Evolutionary conservation across 2,888 invertebrate genomes (phyloP).

Genomic region (Polyommatus iphigenia): DNA sequence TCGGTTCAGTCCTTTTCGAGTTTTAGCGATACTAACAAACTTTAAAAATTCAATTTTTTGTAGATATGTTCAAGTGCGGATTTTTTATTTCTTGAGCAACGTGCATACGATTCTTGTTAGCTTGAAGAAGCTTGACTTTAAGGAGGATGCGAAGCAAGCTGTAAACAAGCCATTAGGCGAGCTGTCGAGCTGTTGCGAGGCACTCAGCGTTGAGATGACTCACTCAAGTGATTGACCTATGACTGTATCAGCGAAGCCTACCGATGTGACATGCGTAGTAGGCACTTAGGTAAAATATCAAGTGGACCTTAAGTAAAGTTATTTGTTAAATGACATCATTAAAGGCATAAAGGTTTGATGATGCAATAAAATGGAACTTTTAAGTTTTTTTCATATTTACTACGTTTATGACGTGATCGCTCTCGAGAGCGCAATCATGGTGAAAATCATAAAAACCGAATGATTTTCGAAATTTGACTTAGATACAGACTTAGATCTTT

Average conservation of each 20-base stretch:
- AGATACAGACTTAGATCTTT: not conserved
- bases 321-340: not conserved
- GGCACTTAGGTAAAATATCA: not conserved
- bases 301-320: not conserved
- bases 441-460: too few species aligned
- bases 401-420: too few species aligned
- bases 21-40: too few species aligned
- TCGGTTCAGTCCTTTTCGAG: too few species aligned
- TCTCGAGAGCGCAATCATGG: too few species aligned
- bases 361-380: not conserved
- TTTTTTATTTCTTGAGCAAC: not conserved
- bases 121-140: not conserved
- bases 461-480: too few species aligned
- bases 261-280: not conserved
- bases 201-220: conserved; percentile 38
- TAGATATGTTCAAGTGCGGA: too few species aligned
- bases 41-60: too few species aligned
- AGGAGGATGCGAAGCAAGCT: not conserved
- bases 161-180: conserved; percentile 13
- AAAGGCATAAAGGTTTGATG: not conserved
- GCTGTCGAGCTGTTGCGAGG: not conserved
- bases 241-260: conserved; percentile 14
- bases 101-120: not conserved
- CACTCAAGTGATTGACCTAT: conserved; percentile 26
- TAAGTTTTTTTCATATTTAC: too few species aligned